Evolutionary conservation across 1,140 invertebrate genomes (phyloP).

Genomic region (Drosophila melanogaster): Release_6_plus_ISO1_MT NT_037436.4:7947501-7948000

Average conservation of each 20-base stretch:
- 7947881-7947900: constrained; percentile 84
- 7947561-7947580: constrained; percentile 62
- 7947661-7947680: constrained; percentile 63
- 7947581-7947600: constrained; percentile 28
- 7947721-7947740: neutral
- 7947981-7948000: constrained; percentile 39
- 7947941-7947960: neutral
- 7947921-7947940: constrained; percentile 15
- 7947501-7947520: constrained; percentile 74
- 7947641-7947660: neutral
- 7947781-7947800: too few species aligned
- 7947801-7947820: constrained; percentile 71
- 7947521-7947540: constrained; percentile 49
- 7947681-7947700: constrained; percentile 73
- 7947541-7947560: constrained; percentile 51
- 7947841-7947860: constrained; percentile 76
- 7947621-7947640: constrained; percentile 30
- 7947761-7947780: constrained; percentile 1
- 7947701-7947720: constrained; percentile 28
- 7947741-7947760: constrained; percentile 21
- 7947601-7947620: constrained; percentile 45
- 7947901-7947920: constrained; percentile 79
- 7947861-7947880: constrained; percentile 85
- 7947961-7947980: constrained; percentile 23
- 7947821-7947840: constrained; percentile 39